Base-by-base conservation (phyloP, 2,888 invertebrate species). In the Tholera decimalis region DNA sequence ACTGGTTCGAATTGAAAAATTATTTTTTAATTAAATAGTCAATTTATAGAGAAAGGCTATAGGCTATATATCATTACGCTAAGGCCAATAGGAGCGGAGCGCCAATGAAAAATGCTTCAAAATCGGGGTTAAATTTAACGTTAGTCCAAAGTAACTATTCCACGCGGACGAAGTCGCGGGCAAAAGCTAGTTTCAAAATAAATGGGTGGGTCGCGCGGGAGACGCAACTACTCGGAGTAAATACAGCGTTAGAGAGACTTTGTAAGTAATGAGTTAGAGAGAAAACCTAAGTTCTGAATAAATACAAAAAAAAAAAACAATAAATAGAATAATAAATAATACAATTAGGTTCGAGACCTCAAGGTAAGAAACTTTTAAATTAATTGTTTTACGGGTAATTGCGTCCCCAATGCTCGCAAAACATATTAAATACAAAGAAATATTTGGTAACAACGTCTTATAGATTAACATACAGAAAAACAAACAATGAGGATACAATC, bases 371-470 rank as follows among this genome's bases (percentile, higher is more conserved):
- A 22, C 7, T 44, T 57, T 44, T 18, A 61, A 49, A 57, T 47
- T 35, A 75, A 54, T 26, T 20, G 13, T 63, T 54, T 44, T 22
- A 58, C 58, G 51, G 66, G 72, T 66, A 68, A 70, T 71, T 62
- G 73, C 76, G 80, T 80, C 82, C 82, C 84, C 68, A 63, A 77
- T 77, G 82, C 83, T 74, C 77, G 82, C 83, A 77, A 82, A 88
- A 86, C 84, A 73, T 80, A 75, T 73, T 89, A 92, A 94, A 94
- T 94, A 94, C 88, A 92, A 92, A 87, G 85, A 88, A 92, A 95
- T 95, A 95, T 95, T 95, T 95, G 95, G 95, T 95, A 95, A 95
- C 95, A 93, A 94, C 92, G 62, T 93, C 91, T 93, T 93, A 86
- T 84, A 85, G 82, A 83, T 81, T 83, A 83, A 83, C 74, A 81